Evolutionary conservation across 2,888 invertebrate genomes (phyloP).

Genomic region (Drosophila macrothrix): DNA sequence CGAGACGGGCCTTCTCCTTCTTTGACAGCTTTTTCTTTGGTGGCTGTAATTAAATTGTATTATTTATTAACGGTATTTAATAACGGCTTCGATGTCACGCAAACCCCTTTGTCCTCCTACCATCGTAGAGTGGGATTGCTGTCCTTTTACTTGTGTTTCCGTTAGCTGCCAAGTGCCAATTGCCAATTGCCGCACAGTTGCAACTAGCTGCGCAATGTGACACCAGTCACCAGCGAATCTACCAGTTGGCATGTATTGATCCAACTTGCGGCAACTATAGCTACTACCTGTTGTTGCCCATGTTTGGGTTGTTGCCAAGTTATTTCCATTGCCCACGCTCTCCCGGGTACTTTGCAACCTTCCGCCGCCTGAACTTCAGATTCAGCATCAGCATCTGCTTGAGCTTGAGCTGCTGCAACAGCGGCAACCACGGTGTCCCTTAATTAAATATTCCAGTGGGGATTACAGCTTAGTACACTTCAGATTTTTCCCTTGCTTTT

Average conservation of each 20-base stretch:
- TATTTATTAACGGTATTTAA: conserved; percentile 32
- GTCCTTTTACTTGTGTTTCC: conserved; percentile 30
- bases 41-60: conserved; percentile 67
- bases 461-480: conserved; percentile 35
- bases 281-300: conserved; percentile 31
- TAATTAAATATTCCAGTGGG: conserved; percentile 73
- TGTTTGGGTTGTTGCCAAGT: conserved; percentile 23
- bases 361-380: conserved; percentile 25
- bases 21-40: conserved; percentile 85
- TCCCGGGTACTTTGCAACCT: conserved; percentile 29
- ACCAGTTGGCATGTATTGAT: conserved; percentile 45
- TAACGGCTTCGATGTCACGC: neutral
- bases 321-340: conserved; percentile 43
- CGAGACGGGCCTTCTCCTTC: conserved; percentile 84
- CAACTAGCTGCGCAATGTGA: conserved; percentile 20
- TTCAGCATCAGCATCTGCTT: conserved; percentile 9
- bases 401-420: conserved; percentile 8
- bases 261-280: conserved; percentile 45
- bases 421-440: conserved; percentile 25
- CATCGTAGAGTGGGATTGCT: conserved; percentile 31
- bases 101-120: conserved; percentile 15
- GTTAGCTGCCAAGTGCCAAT: conserved; percentile 23
- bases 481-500: conserved; percentile 20
- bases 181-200: conserved; percentile 31
- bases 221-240: neutral